Evolutionary conservation across 2,888 invertebrate species (phyloP).

Genomic region (Caenorhabditis angaria): DNA sequence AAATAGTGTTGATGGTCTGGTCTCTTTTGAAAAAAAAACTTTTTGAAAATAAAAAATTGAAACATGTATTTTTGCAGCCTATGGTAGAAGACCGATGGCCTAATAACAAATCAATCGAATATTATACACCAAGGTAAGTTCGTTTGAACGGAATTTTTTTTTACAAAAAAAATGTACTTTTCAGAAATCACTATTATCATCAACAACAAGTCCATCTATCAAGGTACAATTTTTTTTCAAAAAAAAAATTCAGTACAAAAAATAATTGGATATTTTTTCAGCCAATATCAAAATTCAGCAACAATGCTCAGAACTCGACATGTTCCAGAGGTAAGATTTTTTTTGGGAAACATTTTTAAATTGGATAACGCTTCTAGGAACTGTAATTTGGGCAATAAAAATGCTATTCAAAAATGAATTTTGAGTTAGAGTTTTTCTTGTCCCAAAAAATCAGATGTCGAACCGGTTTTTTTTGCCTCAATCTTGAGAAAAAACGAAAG

Average conservation of each 20-base stretch:
- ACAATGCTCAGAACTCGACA: constrained; percentile 56
- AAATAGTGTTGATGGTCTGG: no score
- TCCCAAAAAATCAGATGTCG: no score
- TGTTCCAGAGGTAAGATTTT: constrained; percentile 57
- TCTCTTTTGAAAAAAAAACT: background rate
- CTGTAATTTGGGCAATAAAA: background rate
- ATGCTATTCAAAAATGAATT: constrained; percentile 12
- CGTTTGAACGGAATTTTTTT: background rate
- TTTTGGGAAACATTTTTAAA: no score
- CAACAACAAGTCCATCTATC: background rate
- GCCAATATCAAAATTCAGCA: constrained; percentile 19
- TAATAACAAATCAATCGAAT: constrained; percentile 20
- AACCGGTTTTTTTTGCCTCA: no score
- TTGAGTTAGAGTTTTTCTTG: no score
- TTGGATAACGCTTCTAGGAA: background rate
- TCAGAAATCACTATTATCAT: background rate
- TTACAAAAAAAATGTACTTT: no score
- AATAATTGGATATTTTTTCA: constrained; percentile 11
- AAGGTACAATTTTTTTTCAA: constrained; percentile 3
- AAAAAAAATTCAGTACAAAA: background rate
- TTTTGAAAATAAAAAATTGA: background rate
- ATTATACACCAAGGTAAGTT: background rate
- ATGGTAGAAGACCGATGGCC: constrained; percentile 54
- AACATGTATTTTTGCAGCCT: constrained; percentile 39
- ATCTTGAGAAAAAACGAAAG: no score